A percentile compares a stretch with the other conserved stretches of the same genome.
These are phyloP conservation scores for Python bivittatus DNA, from an alignment of 2,113 vertebrate genomes.

Conservation along the genomic window DNA sequence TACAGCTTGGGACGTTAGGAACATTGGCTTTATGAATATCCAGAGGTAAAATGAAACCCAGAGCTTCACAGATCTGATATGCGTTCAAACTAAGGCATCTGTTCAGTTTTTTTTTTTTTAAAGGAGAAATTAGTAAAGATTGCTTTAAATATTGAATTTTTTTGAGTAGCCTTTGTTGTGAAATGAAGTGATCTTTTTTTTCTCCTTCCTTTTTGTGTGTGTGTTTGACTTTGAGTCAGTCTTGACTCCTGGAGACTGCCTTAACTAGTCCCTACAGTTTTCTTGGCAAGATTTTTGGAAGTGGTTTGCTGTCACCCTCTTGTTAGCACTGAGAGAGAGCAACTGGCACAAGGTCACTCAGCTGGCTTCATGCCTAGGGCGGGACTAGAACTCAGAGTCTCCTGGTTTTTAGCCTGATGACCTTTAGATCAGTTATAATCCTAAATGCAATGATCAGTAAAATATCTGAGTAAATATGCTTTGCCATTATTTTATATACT, in stretches of 20 bases:
- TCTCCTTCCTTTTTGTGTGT: neutral
- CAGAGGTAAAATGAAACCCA: neutral
- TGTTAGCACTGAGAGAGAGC: neutral
- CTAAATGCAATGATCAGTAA: neutral
- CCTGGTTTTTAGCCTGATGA: neutral
- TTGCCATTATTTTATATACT: neutral
- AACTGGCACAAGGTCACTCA: neutral
- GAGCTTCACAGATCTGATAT: neutral
- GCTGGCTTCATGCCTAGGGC: neutral
- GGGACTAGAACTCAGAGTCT: neutral
- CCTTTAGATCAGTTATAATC: neutral
- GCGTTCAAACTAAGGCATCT: neutral
- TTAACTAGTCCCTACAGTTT: neutral
- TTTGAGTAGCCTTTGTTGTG: neutral
- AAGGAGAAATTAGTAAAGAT: neutral
- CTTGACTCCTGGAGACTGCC: neutral
- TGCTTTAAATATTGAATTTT: neutral
- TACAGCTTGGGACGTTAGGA: neutral
- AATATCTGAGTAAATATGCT: neutral
- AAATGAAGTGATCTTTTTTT: neutral
- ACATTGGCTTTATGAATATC: no score
- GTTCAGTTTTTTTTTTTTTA: neutral
- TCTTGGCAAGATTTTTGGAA: neutral
- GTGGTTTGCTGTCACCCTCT: neutral
- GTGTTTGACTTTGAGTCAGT: neutral